Evolutionary conservation across 2,888 invertebrate genomes (phyloP).

Genomic region (Aspidapion aeneum): DNA sequence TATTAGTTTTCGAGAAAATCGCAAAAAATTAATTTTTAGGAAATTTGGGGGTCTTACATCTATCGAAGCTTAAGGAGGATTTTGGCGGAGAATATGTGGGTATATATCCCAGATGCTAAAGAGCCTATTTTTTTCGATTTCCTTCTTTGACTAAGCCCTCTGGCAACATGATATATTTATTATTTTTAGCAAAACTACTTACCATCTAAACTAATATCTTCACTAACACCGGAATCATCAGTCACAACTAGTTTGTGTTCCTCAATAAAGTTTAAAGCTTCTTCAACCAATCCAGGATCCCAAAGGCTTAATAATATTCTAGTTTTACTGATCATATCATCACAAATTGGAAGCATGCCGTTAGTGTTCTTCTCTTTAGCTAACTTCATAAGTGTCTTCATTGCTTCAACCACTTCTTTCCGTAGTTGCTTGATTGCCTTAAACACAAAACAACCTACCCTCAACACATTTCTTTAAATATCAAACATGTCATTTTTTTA

Average conservation of each 20-base stretch:
- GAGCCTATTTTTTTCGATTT: too few relatives aligned
- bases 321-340: slow-evolving; percentile 75
- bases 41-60: too few relatives aligned
- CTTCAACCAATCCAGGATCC: slow-evolving; percentile 83
- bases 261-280: slow-evolving; percentile 79
- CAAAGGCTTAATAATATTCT: slow-evolving; percentile 76
- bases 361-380: slow-evolving; percentile 71
- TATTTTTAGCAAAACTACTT: too few relatives aligned
- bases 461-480: too few relatives aligned
- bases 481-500: too few relatives aligned
- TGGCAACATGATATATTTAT: too few relatives aligned
- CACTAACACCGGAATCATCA: slow-evolving; percentile 44
- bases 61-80: too few relatives aligned
- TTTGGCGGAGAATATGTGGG: too few relatives aligned
- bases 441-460: background rate
- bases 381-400: slow-evolving; percentile 69
- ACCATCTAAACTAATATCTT: slow-evolving; percentile 41
- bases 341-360: slow-evolving; percentile 72
- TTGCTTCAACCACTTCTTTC: slow-evolving; percentile 72
- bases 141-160: too few relatives aligned
- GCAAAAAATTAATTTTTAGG: too few relatives aligned
- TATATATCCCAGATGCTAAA: too few relatives aligned
- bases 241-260: slow-evolving; percentile 60
- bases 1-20: too few relatives aligned
- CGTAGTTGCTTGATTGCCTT: slow-evolving; percentile 69